Conservation (phyloP, 2,888 invertebrate genomes). For the Geophilus truncorum region DNA sequence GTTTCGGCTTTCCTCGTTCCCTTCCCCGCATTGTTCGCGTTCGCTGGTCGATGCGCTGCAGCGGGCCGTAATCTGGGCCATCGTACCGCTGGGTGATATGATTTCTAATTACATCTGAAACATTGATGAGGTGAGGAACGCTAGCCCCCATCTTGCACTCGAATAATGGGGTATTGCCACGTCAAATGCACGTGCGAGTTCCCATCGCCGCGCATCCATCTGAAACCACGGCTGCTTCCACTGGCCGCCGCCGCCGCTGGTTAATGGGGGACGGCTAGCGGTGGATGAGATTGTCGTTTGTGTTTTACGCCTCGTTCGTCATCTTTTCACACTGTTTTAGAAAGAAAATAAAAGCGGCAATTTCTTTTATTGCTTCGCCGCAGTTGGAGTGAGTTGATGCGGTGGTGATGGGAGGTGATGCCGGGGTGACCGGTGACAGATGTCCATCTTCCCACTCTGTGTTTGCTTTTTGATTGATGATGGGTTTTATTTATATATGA, state of each 20-base stretch:
- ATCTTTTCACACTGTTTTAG: not conserved
- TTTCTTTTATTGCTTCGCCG: not conserved
- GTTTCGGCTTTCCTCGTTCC: no score
- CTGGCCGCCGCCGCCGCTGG: not conserved
- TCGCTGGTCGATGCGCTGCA: not conserved
- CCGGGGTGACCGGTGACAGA: no score
- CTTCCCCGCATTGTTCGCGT: no score
- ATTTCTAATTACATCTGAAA: constrained; percentile 31
- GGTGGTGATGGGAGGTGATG: no score
- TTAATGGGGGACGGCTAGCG: not conserved
- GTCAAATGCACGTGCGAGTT: constrained; percentile 23
- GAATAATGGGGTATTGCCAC: not conserved
- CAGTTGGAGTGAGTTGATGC: no score
- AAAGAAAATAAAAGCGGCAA: not conserved
- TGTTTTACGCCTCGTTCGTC: not conserved
- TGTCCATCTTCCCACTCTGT: no score
- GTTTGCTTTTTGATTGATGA: no score
- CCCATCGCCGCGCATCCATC: not conserved
- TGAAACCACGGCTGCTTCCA: not conserved
- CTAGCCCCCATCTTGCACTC: not conserved
- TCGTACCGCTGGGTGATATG: constrained; percentile 11
- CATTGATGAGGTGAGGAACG: constrained; percentile 27
- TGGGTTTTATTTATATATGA: no score
- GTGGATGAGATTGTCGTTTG: not conserved
- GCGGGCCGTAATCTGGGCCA: constrained; percentile 20